A percentile compares a stretch with the other conserved stretches of the same genome.
phyloP scores from a whole-genome alignment of 2,888 invertebrate genomes.

The Cancer borealis region DNA sequence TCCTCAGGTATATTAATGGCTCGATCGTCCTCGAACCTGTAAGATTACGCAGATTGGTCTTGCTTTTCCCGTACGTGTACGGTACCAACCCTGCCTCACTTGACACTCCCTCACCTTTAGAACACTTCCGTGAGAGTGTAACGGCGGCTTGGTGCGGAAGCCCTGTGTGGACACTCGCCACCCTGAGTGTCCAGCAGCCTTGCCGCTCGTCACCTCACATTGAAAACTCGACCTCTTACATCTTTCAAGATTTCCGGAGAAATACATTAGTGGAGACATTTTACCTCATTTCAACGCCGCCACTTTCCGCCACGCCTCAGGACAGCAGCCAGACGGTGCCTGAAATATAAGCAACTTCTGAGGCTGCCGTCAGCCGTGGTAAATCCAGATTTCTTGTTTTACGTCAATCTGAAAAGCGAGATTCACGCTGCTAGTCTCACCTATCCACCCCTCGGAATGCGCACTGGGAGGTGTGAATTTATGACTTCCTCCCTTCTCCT shows the following conservation, averaged over 20 bases:
- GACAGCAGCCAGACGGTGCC: background rate
- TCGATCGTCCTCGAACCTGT: background rate
- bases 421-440: background rate
- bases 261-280: background rate
- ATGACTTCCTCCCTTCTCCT: background rate
- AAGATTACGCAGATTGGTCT: background rate
- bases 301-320: background rate
- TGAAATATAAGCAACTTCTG: background rate
- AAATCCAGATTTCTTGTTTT: background rate
- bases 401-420: background rate
- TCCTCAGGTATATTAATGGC: background rate
- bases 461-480: slow-evolving; percentile 9
- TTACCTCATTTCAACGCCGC: background rate
- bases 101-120: background rate
- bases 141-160: slow-evolving; percentile 6
- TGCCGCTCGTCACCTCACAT: background rate
- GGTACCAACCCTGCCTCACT: background rate
- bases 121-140: background rate
- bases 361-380: background rate
- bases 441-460: background rate
- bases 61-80: background rate
- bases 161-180: background rate
- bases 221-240: background rate
- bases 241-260: slow-evolving; percentile 1
- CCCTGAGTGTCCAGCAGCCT: background rate